phyloP scores from a whole-genome alignment of 2,113 vertebrate species.

The Desmodus rotundus region DNA sequence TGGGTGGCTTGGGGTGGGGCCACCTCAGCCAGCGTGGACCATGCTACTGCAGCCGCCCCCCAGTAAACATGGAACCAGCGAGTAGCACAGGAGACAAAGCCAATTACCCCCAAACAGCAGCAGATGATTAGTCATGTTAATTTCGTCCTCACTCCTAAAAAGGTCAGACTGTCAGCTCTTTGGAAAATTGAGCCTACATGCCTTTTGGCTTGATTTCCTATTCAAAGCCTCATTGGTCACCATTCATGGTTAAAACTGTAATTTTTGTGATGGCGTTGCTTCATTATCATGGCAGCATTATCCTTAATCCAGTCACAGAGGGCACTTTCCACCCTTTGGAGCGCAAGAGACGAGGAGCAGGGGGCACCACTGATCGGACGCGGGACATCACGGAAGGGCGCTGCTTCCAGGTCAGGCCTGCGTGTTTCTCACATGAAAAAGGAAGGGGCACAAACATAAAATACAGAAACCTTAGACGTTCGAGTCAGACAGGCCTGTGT shows the following conservation, averaged over 20 bases:
- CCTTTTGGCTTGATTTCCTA: conserved; percentile 79
- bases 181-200: conserved; percentile 79
- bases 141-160: conserved; percentile 77
- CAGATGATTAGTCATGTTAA: conserved; percentile 82
- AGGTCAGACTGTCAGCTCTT: conserved; percentile 79
- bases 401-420: background rate
- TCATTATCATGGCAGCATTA: conserved; percentile 45
- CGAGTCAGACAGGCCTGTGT: background rate
- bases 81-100: conserved; percentile 60
- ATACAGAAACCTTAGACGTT: background rate
- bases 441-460: background rate
- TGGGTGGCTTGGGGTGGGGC: background rate
- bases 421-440: background rate
- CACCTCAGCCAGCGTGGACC: background rate
- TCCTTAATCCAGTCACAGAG: background rate
- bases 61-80: rapidly evolving
- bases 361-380: background rate
- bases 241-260: conserved; percentile 78
- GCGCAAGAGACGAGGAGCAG: background rate
- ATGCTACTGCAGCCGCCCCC: background rate
- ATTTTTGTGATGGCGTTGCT: conserved; percentile 47
- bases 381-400: background rate
- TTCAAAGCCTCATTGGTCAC: conserved; percentile 81
- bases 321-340: background rate
- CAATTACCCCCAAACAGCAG: conserved; percentile 75